Evolutionary conservation across 2,113 vertebrate species (phyloP).

Genomic region (Bucco capensis): DNA sequence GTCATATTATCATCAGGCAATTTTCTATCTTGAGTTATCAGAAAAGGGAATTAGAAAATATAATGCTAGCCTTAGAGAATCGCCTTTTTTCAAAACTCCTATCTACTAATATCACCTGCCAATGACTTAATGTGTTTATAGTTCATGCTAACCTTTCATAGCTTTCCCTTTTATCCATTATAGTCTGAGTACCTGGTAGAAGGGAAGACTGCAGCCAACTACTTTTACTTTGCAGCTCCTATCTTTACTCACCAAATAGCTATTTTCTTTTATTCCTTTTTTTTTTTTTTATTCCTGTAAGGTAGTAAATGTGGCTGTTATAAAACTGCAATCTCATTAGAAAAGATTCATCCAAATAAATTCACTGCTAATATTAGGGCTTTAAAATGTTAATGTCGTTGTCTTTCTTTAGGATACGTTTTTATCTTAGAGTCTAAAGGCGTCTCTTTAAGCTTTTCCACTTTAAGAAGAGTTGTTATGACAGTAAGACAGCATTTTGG

Average conservation of each 20-base stretch:
- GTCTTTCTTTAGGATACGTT: neutral
- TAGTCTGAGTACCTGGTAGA: neutral
- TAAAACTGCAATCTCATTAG: neutral
- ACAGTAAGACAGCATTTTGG: neutral
- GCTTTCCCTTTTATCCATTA: slow-evolving; percentile 15
- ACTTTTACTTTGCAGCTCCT: neutral
- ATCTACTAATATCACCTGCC: slow-evolving; percentile 50
- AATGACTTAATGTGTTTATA: slow-evolving; percentile 45
- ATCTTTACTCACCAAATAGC: neutral
- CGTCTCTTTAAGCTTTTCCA: neutral
- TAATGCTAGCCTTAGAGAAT: slow-evolving; percentile 30
- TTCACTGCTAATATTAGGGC: neutral
- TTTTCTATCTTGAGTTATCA: slow-evolving; percentile 38
- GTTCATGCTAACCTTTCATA: slow-evolving; percentile 40
- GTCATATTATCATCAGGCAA: neutral
- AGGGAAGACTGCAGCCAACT: slow-evolving; percentile 14
- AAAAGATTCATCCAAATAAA: neutral
- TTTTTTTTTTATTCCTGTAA: neutral
- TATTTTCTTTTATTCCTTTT: neutral
- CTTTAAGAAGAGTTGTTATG: neutral
- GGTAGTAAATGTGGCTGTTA: neutral
- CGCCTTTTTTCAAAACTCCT: neutral
- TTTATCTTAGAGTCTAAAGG: neutral
- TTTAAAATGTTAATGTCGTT: neutral
- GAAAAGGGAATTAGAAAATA: slow-evolving; percentile 26